Evolutionary conservation across 37 sponge, comb jelly and placozoan species (phyloP), one percentile per base, ranked within the genome.

Genomic region (Halisarca cf. caerulea): DNA sequence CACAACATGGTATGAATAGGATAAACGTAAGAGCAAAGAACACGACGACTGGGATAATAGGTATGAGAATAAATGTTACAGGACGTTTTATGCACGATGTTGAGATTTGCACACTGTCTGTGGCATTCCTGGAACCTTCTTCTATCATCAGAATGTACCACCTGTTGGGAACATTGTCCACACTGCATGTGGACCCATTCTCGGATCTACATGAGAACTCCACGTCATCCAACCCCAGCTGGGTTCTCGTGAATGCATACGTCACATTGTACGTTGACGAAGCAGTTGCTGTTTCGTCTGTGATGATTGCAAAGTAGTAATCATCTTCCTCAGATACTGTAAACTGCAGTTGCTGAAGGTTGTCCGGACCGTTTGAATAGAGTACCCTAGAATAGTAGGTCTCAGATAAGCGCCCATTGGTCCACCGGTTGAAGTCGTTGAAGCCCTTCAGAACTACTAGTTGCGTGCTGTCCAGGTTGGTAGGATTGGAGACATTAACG

Each of bases 31-130:
- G 4, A n/a, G 30, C 25, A 62, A 74, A 43, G 42, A 74, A 74
- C 24, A 74, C n/a, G 9, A 74, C 38, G 15, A 43, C 77, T 39
- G 77, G 77, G 25, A 39, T 37, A 41, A 74, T 23, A 8, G 77
- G 77, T 6, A 74, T 74, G 77, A 74, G 77, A 11, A 74, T 37
- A 41, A 74, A 74, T 2, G 77, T 74, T 23, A 74, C 45, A 41
- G 45, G 32, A 11, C 77, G 8, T 8, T 74, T 7, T 36, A 43
- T 6, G 45, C 77, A 74, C 8, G 36, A 0, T 1, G 25, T 74
- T 5, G 77, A 74, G 8, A 74, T 18, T 8, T 11, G 7, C 40
- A 38, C 23, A 32, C 41, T 17, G 44, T 21, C 18, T 40, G 77
- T 40, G 24, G 21, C 8, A n/a, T n/a, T 3, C 21, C 18, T 5